These are phyloP conservation scores for Euplexia lucipara DNA, from an alignment of 2,888 invertebrate species.

Conservation along the genomic window DNA sequence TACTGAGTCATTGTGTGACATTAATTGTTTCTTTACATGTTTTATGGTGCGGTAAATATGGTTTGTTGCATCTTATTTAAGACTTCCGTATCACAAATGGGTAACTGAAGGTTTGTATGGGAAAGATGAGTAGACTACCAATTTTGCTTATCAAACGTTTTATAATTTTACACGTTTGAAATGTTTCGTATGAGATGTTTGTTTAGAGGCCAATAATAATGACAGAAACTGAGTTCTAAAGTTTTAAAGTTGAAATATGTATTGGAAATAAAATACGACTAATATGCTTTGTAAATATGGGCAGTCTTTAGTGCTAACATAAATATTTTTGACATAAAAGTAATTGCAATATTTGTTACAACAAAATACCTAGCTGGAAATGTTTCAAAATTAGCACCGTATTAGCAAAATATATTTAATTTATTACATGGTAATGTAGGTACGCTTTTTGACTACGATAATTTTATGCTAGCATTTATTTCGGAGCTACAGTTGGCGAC, in stretches of 20 bases:
- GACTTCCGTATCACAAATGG: constrained; percentile 8
- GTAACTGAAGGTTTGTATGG: background rate
- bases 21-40: background rate
- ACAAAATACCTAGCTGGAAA: constrained; percentile 1
- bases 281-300: background rate
- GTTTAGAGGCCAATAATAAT: background rate
- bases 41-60: constrained; percentile 6
- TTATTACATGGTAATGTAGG: constrained; percentile 28
- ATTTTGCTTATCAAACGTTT: background rate
- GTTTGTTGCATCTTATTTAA: background rate
- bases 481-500: constrained; percentile 18
- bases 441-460: constrained; percentile 27
- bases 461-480: constrained; percentile 47
- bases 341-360: background rate
- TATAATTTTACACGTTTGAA: background rate
- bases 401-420: constrained; percentile 34
- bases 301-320: background rate
- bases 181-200: background rate
- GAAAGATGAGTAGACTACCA: background rate
- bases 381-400: background rate
- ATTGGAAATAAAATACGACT: background rate
- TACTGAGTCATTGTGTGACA: too few species aligned
- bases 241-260: background rate
- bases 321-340: background rate
- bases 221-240: background rate